These are phyloP conservation scores for Colius striatus DNA, from an alignment of 2,113 vertebrate species.

Conservation along the genomic window DNA sequence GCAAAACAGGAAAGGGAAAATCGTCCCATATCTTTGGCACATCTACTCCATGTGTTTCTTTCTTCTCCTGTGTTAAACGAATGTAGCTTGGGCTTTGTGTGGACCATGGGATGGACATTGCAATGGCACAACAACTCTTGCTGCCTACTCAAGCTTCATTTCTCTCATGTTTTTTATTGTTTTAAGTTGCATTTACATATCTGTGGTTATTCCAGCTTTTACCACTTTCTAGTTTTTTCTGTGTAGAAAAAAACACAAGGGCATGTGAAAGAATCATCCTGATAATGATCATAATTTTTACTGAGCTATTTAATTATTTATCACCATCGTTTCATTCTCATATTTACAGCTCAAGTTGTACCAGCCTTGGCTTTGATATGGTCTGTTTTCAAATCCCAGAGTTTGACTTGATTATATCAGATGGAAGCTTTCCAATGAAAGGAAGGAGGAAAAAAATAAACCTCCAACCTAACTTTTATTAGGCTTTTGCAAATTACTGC, in stretches of 20 bases:
- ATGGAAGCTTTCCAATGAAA: background rate
- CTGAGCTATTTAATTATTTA: background rate
- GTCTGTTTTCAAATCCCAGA: background rate
- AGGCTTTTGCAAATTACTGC: background rate
- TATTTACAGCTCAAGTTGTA: background rate
- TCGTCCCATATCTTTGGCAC: background rate
- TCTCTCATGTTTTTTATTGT: background rate
- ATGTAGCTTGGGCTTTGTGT: background rate
- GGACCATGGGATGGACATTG: background rate
- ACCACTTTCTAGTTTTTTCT: background rate
- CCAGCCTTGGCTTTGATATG: background rate
- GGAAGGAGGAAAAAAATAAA: background rate
- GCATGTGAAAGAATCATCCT: background rate
- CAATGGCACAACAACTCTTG: background rate
- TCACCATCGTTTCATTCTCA: background rate
- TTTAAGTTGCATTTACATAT: background rate
- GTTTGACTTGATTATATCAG: background rate
- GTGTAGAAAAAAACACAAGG: background rate
- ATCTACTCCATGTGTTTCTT: background rate
- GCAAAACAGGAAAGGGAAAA: background rate
- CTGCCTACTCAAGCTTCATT: background rate
- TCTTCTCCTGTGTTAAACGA: background rate
- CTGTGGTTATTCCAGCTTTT: background rate
- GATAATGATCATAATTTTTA: background rate
- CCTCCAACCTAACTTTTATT: background rate